Base-by-base conservation (phyloP, 2,113 vertebrate species). In the Chitala chitala region DNA sequence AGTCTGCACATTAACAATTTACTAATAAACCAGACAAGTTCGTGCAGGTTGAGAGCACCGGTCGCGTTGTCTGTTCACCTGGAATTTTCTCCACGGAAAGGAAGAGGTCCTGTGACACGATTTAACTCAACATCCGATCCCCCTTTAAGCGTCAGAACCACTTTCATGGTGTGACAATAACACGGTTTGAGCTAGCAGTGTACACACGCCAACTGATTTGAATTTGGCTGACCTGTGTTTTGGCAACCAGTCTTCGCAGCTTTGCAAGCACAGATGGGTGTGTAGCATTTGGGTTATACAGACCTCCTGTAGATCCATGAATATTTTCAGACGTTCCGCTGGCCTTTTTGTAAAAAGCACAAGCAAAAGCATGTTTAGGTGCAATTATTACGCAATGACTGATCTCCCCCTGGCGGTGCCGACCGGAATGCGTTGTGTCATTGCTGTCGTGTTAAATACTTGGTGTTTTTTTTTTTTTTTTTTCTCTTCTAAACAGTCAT, bases 171-270 rank as follows among this genome's bases (percentile, higher is more conserved):
- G 24, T 50, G 29, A 69, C 13, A 7, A 53, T 46, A 79, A 77
- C 63, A 75, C 71, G 61, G 75, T 31, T 13, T n/a, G 66, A 44
- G 24, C 66, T 51, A 22, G 65, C 31, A 12, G 38, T 66, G 58
- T 75, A 77, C 72, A 75, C 53, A 71, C 76, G 82, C 83, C 83
- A 87, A 78, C 77, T 74, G 75, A 83, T 84, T 82, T 81, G 73
- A 82, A 83, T 56, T 77, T 89, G 85, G 89, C 71, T 89, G 51
- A 84, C 73, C 82, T 85, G 80, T 78, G 83, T 63, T 77, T 90
- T 89, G 88, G 84, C 84, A 78, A 77, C 80, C 78, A 79, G 17
- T 54, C 31, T 72, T 56, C 77, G 78, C 66, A 78, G 80, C 77
- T 75, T 81, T 81, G 77, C 81, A 84, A 79, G 82, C 76, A 78